Conservation (phyloP, 2,113 vertebrate species). For the Tinamus guttatus region DNA sequence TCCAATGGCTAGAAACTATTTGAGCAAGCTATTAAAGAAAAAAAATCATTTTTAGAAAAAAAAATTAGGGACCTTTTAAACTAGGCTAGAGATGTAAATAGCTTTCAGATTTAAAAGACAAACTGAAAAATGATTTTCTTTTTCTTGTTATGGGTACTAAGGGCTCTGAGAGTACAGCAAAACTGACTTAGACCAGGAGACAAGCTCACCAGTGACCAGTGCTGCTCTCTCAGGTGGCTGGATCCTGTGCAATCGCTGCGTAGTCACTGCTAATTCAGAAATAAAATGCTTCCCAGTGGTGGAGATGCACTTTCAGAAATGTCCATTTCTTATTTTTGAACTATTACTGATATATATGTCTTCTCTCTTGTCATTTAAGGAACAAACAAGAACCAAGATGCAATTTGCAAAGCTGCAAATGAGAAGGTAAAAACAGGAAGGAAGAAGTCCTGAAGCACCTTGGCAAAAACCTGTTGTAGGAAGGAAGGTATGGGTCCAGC, state of each 20-base stretch:
- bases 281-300: neutral
- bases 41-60: neutral
- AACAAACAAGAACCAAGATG: neutral
- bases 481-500: fast-evolving
- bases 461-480: neutral
- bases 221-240: neutral
- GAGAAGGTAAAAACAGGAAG: neutral
- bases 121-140: neutral
- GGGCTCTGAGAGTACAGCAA: neutral
- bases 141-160: neutral
- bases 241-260: fast-evolving
- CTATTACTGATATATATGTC: neutral
- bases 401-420: neutral
- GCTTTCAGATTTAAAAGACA: neutral
- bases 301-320: neutral
- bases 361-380: neutral
- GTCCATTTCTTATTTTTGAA: neutral
- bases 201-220: neutral
- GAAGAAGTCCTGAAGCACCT: neutral
- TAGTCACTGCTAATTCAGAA: neutral
- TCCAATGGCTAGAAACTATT: neutral
- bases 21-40: neutral
- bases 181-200: neutral
- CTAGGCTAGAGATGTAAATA: neutral
- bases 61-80: neutral